Evolutionary conservation across 2,888 invertebrate species (phyloP), one percentile per base, ranked within the genome.

Genomic region (Lacanobia wlatinum): DNA sequence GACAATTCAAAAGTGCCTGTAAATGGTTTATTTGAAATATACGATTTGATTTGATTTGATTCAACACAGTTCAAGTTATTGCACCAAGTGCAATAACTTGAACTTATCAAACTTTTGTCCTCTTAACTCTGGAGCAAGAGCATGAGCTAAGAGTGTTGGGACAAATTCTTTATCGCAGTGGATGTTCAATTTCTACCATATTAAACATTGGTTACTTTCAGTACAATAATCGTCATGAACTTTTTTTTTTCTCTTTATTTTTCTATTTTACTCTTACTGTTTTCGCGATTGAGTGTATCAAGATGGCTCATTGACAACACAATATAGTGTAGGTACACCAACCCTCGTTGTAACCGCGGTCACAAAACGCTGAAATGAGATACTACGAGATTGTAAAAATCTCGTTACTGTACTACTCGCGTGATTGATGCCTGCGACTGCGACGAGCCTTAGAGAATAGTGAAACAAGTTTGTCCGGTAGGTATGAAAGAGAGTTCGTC

Each of bases 401-500:
- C 34, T 34, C 7, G 34, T 66, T 1, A 14, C 14, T 1, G 4
- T 46, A 10, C 40, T 7, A 14, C 14, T n/a, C 6, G n/a, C n/a
- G 40, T 7, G 48, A 8, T 23, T n/a, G 55, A 18, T 61, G 16
- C 1, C 23, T 53, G 21, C 23, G 16, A 60, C 4, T 28, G 28
- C 28, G 28, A 28, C 28, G 28, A 28, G 28, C 28, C 28, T 28
- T 28, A 28, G 28, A 28, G 28, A 28, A 28, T 28, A 4, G 28
- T 28, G 2, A 28, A 28, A n/a, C n/a, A n/a, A n/a, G n/a, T 52
- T 66, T 43, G 12, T 43, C 34, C 10, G 61, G 10, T 34, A 91
- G 91, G 90, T 43, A 66, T 89, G 52, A 91, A 90, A 69, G 93
- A 93, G 78, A 68, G 87, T 18, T 81, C 88, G 18, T 68, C 86